Base-by-base conservation (phyloP, 2,888 invertebrate species). In the Antheraea assamensis region DNA sequence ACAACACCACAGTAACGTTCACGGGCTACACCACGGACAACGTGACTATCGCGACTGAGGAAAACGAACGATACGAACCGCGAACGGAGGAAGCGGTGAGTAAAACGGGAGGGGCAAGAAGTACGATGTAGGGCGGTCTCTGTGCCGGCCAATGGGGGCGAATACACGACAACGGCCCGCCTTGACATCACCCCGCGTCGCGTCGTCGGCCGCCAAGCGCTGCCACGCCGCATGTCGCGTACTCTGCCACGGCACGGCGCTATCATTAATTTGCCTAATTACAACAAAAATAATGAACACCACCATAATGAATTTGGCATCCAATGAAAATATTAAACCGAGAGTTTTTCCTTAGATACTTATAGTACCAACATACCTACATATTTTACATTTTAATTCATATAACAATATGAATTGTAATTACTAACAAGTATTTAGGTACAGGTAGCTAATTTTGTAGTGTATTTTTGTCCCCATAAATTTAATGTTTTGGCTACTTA, bases 221-320 rank as follows among this genome's bases (percentile, higher is more conserved):
- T 74, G 68, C 74, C 71, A 75, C 73, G 74, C 70, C 71, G 74
- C 72, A 66, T 55, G 72, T 35, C 72, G 72, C 72, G 77, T 76
- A 76, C 78, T 74, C 81, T 82, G 82, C 10, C 24, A 24, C 24
- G 13, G 58, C 58, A 21, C 58, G 61, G 78, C 83, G 83, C 84
- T 88, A 87, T 84, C 87, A 82, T 87, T 91, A 88, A 92, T 93
- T 91, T 92, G 90, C 89, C 89, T 93, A 92, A 93, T 93, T 93
- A 91, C 87, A 86, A 89, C 88, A 84, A 90, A 92, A 92, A 90
- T 92, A 91, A 92, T 90, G 88, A 91, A 90, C 87, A 84, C 81
- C 61, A 83, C 79, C 80, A 82, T 87, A 88, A 91, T 90, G 87
- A 88, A 87, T 85, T 82, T 82, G 77, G 79, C 80, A 78, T 85